Conservation (phyloP, 2,113 vertebrate species). For the Leucosticte australis region DNA sequence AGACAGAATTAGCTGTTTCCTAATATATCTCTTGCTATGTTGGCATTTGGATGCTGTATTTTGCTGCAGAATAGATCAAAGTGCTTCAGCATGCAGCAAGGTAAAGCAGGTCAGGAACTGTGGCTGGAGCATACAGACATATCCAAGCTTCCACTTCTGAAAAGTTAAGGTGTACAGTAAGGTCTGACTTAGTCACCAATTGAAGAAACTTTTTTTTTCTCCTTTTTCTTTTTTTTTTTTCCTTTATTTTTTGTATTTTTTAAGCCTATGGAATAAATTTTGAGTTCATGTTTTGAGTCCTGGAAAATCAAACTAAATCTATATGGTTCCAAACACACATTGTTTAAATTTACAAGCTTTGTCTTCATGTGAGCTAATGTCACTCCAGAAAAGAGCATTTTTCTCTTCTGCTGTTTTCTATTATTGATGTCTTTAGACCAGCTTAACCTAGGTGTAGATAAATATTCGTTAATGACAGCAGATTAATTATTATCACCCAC, state of each 20-base stretch:
- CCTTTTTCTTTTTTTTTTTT: fast-evolving
- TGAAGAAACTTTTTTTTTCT: background rate
- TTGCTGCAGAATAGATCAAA: background rate
- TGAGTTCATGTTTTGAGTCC: background rate
- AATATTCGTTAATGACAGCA: background rate
- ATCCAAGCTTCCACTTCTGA: background rate
- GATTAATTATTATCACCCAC: background rate
- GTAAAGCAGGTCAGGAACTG: conserved; percentile 17
- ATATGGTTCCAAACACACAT: background rate
- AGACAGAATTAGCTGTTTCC: background rate
- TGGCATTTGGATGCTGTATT: background rate
- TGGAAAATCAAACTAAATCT: background rate
- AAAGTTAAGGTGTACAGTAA: background rate
- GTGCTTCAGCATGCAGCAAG: background rate
- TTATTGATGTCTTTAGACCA: background rate
- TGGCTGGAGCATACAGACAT: background rate
- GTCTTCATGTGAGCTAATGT: background rate
- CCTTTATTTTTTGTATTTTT: background rate
- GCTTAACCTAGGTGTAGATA: background rate
- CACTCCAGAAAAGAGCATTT: background rate
- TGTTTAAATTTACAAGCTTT: background rate
- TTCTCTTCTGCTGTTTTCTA: background rate
- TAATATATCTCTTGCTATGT: background rate
- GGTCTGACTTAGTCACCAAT: background rate
- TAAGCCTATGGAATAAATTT: background rate